Evolutionary conservation across 2,797 vertebrate genomes (phyloP), one percentile per base, ranked within the genome.

Genomic region (Pipistrellus pipistrellus): DNA sequence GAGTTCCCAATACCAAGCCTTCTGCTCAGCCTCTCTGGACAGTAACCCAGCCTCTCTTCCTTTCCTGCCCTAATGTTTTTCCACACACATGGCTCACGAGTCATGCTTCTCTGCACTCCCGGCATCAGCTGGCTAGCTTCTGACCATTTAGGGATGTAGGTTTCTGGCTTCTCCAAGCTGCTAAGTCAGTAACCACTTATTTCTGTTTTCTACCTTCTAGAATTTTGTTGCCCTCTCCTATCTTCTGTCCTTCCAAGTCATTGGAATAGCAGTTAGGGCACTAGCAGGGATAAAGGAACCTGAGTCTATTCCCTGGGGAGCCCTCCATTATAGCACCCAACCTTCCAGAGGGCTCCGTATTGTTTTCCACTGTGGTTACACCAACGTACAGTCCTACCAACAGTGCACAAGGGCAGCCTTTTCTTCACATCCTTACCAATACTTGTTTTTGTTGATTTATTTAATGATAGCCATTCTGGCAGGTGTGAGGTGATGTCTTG

Each of bases 31-130:
- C 35, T 46, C 68, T 35, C 25, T 12, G 2, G 57, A 62, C 38
- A 27, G 55, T 6, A 44, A 5, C 14, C 10, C 15, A 6, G 20
- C 46, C 35, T n/a, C 2, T n/a, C 69, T 17, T 46, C 48, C 25
- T 30, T 0, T 4, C 17, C 44, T 27, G 8, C 62, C 68, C 32
- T 17, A 18, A 12, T 23, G 20, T 25, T 25, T 76, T 76, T 35
- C 14, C 30, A 8, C 6, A 17, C 44, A 75, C 13, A 0, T 0
- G 2, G 20, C 68, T 81, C 21, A 0, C 0, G 0, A 14, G 20
- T 38, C 64, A 30, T 21, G 48, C 30, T 21, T 20, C 30, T 6
- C 25, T 35, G 7, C 0, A 0, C 41, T 21, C 10, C 0, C 2
- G 48, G 27, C 53, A 21, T 53, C 0, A 21, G 44, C 10, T 32